A percentile compares a stretch with the other conserved stretches of the same genome.
Evolutionary conservation across 2,113 vertebrate species (phyloP).

Genomic region (Eurypyga helias): DNA sequence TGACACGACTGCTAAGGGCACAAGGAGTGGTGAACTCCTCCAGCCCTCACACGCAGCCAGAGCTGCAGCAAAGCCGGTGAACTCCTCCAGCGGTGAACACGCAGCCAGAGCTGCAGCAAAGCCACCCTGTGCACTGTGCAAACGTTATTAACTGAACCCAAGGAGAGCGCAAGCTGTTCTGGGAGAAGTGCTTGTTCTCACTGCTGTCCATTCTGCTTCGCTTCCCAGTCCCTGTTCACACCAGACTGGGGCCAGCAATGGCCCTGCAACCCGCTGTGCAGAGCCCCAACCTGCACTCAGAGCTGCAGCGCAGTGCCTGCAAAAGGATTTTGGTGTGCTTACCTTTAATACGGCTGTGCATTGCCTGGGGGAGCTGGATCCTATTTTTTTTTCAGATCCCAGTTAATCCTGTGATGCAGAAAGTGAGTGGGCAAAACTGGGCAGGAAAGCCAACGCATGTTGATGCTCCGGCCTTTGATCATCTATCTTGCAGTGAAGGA

Average conservation of each 20-base stretch:
- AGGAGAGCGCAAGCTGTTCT: not conserved
- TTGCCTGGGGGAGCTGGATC: not conserved
- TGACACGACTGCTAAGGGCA: not conserved
- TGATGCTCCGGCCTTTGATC: not conserved
- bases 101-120: not conserved
- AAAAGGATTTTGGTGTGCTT: not conserved
- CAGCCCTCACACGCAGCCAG: not conserved
- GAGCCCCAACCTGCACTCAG: fast-evolving
- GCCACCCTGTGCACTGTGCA: not conserved
- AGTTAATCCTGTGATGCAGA: conserved; percentile 7
- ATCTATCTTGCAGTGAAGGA: conserved; percentile 9
- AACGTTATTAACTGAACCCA: fast-evolving
- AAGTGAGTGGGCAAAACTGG: conserved; percentile 29
- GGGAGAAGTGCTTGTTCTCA: not conserved
- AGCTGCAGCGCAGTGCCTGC: fast-evolving
- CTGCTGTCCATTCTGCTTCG: not conserved
- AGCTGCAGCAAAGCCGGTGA: not conserved
- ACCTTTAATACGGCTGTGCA: not conserved
- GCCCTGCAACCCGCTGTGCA: not conserved
- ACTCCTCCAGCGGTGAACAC: not conserved
- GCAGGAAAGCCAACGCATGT: not conserved
- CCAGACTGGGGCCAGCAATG: not conserved
- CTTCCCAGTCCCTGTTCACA: fast-evolving
- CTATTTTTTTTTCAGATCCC: not conserved
- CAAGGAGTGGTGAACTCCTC: not conserved